Percentiles rank a stretch among this genome's conserved stretches.
Evolutionary conservation across 2,888 invertebrate species (phyloP).

Genomic region (Endomychus coccineus): DNA sequence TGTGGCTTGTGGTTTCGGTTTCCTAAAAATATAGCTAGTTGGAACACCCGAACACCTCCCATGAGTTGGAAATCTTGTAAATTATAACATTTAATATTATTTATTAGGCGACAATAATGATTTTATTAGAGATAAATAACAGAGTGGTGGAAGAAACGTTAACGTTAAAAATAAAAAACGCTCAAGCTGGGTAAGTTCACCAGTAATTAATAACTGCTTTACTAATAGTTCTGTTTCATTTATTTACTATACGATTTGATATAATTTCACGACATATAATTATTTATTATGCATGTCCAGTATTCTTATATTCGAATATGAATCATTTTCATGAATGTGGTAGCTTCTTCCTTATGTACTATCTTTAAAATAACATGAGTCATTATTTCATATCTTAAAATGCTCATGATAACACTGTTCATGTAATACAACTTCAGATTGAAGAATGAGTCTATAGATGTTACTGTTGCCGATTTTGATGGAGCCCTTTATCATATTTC

Average conservation of each 20-base stretch:
- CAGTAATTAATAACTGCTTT: no score
- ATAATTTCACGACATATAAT: no score
- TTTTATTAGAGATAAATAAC: slow-evolving; percentile 98
- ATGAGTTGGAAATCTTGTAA: slow-evolving; percentile 12
- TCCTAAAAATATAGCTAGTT: no score
- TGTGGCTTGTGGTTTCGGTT: no score
- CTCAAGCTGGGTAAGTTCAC: slow-evolving; percentile 84
- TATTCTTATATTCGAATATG: slow-evolving; percentile 13
- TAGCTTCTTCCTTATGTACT: slow-evolving; percentile 10
- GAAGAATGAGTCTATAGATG: slow-evolving; percentile 93
- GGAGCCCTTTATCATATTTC: slow-evolving; percentile 98
- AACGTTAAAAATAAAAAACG: slow-evolving; percentile 92
- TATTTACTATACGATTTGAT: no score
- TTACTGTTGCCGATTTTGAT: slow-evolving; percentile 95
- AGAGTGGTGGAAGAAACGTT: slow-evolving; percentile 97
- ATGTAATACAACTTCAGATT: slow-evolving; percentile 62
- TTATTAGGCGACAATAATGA: slow-evolving; percentile 52
- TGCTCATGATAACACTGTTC: no score
- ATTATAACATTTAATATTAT: slow-evolving; percentile 5
- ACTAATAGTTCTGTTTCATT: no score
- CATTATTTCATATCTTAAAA: no score
- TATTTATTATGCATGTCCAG: no score
- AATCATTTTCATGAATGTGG: slow-evolving; percentile 9
- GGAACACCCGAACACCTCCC: slow-evolving; percentile 13
- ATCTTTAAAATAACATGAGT: no score